Evolutionary conservation across 2,888 invertebrate species (phyloP), one percentile per base, ranked within the genome.

Genomic region (Clivina fossor): DNA sequence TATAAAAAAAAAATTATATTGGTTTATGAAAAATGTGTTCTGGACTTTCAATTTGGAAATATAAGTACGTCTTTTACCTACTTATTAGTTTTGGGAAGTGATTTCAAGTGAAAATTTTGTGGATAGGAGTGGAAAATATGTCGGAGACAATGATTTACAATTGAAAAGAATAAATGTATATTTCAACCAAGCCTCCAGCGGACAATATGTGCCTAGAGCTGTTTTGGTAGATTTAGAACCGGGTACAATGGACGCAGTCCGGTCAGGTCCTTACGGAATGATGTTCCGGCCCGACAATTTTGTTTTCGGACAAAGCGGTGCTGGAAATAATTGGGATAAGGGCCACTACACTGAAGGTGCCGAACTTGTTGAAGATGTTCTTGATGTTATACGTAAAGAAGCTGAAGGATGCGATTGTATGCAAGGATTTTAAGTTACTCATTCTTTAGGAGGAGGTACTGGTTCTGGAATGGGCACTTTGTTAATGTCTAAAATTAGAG

Each of bases 301-400:
- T 67, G 82, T 87, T 53, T 86, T 85, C 65, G 84, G 83, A 4
- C 79, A 81, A 63, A 78, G 78, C 1, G 82, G 82, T 8, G 82
- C 82, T 8, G 85, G 85, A 78, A 81, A 81, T 62, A 81, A 81
- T 64, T 81, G 80, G 80, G 81, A 80, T 1, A 84, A 84, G 68
- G 90, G 90, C 2, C 88, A 90, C 68, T 90, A 90, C 75, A 89
- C 90, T 4, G 89, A 89, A 68, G 90, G 90, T 18, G 90, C 80
- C 57, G 90, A 82, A 78, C 79, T 82, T 69, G 84, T 79, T 67
- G 90, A 87, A 60, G 78, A 87, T 0, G 83, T 86, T 13, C 76
- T 86, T 71, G 86, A 86, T 66, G 84, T 85, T 3, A 77, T 85
- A 9, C 77, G 86, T 61, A 84, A 82, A 65, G 86, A 87, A 65